Evolutionary conservation across 2,888 invertebrate species (phyloP).

Genomic region (Netelia inedita): DNA sequence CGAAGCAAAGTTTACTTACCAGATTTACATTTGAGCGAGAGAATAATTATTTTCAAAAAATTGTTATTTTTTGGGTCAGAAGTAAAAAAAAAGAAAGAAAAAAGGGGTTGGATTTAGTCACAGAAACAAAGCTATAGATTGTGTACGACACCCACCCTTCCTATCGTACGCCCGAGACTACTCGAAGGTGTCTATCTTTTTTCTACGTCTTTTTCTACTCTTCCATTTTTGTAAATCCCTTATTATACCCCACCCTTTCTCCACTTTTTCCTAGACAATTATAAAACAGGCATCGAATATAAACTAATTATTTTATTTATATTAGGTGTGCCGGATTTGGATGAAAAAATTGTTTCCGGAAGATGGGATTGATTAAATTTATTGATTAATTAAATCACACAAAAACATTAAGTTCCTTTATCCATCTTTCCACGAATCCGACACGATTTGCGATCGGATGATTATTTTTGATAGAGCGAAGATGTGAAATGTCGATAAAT

Average conservation of each 20-base stretch:
- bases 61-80: background rate
- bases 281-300: conserved; percentile 57
- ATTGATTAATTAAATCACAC: background rate
- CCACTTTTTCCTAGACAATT: conserved; percentile 28
- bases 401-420: too few species aligned
- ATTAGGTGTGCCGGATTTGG: conserved; percentile 22
- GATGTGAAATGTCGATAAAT: too few species aligned
- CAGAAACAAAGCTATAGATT: conserved; percentile 36
- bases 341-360: conserved; percentile 17
- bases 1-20: conserved; percentile 5
- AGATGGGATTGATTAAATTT: background rate
- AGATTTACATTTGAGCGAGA: conserved; percentile 21
- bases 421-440: too few species aligned
- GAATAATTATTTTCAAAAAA: conserved; percentile 11
- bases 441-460: too few species aligned
- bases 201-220: conserved; percentile 73
- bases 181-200: conserved; percentile 67
- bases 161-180: conserved; percentile 28
- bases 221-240: conserved; percentile 67
- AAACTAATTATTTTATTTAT: conserved; percentile 42
- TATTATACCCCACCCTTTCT: background rate
- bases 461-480: too few species aligned
- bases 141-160: conserved; percentile 20
- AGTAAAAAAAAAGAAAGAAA: conserved; percentile 8
- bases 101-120: conserved; percentile 16